Evolutionary conservation across 2,888 invertebrate species (phyloP).

Genomic region (Petrophora chlorosata): DNA sequence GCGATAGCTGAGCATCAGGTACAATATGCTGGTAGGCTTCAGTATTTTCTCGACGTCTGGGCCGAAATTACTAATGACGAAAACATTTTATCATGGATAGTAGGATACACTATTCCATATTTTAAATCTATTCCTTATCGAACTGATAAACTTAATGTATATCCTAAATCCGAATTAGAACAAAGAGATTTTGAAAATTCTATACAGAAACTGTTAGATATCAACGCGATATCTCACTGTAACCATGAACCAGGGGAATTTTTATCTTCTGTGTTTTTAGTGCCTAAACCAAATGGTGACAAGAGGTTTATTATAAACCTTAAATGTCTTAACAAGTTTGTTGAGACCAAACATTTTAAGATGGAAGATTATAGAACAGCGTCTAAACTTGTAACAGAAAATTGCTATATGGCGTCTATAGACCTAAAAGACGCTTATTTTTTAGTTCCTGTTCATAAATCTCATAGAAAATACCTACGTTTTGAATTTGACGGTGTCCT

Average conservation of each 20-base stretch:
- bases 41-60: too few species aligned
- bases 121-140: too few species aligned
- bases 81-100: too few species aligned
- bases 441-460: neutral
- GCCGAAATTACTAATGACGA: too few species aligned
- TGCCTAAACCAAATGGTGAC: too few species aligned
- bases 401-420: neutral
- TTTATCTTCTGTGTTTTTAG: neutral
- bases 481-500: neutral
- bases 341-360: too few species aligned
- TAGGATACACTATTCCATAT: too few species aligned
- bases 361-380: slow-evolving; percentile 3
- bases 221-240: neutral
- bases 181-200: neutral
- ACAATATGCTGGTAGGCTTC: neutral
- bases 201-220: neutral
- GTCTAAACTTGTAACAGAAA: neutral
- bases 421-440: neutral
- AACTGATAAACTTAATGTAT: too few species aligned
- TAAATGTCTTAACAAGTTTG: neutral
- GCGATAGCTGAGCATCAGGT: neutral
- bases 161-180: too few species aligned
- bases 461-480: neutral
- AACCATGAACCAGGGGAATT: neutral
- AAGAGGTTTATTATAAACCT: neutral